Conservation (phyloP, 1,140 invertebrate genomes). For the Saccostrea cuccullata region DNA sequence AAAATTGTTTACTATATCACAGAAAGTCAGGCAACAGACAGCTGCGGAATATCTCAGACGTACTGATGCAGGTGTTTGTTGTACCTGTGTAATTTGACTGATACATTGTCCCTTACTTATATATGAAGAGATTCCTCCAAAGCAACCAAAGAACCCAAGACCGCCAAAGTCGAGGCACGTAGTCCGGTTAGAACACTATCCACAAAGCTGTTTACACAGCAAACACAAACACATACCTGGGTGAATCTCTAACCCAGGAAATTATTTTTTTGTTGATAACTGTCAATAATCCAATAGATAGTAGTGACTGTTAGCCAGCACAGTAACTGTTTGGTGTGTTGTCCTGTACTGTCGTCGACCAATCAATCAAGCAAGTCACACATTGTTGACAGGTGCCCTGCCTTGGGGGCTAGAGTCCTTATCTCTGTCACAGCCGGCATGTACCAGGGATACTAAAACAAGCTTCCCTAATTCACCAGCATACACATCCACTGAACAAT, state of each 20-base stretch:
- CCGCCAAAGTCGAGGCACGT: background rate
- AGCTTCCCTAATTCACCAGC: slow-evolving; percentile 23
- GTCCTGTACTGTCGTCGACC: slow-evolving; percentile 13
- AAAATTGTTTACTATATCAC: slow-evolving; percentile 19
- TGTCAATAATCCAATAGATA: slow-evolving; percentile 26
- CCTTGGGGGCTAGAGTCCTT: background rate
- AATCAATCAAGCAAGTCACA: background rate
- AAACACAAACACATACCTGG: slow-evolving; percentile 24
- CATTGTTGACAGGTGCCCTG: slow-evolving; percentile 12
- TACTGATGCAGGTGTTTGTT: background rate
- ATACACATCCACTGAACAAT: background rate
- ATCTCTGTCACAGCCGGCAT: slow-evolving; percentile 31
- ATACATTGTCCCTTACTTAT: background rate
- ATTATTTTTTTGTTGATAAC: slow-evolving; percentile 30
- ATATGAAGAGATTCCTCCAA: background rate
- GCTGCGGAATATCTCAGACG: slow-evolving; percentile 1
- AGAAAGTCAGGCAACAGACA: background rate
- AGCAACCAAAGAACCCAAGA: background rate
- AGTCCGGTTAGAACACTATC: background rate
- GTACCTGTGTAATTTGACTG: background rate
- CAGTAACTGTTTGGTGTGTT: slow-evolving; percentile 1
- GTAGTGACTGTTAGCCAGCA: background rate
- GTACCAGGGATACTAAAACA: slow-evolving; percentile 25
- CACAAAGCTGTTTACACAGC: slow-evolving; percentile 24
- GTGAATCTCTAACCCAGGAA: slow-evolving; percentile 13